Percentiles rank a stretch among this genome's conserved stretches.
phyloP scores from a whole-genome alignment of 2,888 invertebrate genomes.

The Microctonus hyperodae region DNA sequence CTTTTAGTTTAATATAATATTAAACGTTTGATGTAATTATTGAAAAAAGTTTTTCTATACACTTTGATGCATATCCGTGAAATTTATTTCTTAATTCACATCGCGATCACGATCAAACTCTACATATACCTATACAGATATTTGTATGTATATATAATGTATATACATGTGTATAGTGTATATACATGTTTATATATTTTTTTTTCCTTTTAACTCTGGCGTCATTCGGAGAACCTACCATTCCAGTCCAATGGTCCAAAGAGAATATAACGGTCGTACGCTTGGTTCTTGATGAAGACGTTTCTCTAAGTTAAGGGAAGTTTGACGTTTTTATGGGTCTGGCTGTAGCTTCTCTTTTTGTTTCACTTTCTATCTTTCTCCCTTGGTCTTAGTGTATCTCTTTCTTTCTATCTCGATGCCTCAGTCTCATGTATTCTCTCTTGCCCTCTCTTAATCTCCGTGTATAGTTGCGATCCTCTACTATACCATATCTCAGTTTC shows the following conservation, averaged over 20 bases:
- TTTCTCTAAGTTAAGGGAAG: constrained; percentile 63
- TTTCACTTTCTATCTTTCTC: constrained; percentile 52
- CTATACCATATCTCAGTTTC: constrained; percentile 10
- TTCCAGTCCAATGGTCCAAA: constrained; percentile 28
- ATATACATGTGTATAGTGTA: too few relatives aligned
- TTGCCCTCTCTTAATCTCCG: background rate
- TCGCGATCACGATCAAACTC: background rate
- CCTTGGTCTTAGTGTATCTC: constrained; percentile 36
- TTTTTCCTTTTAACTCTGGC: constrained; percentile 1
- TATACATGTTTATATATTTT: background rate
- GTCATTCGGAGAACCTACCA: constrained; percentile 20
- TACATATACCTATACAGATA: too few relatives aligned
- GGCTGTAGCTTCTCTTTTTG: constrained; percentile 49
- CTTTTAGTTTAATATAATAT: background rate
- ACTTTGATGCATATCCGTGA: background rate
- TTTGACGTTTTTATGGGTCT: constrained; percentile 63
- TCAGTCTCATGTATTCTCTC: too few relatives aligned
- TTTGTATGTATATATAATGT: background rate
- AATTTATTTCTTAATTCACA: constrained; percentile 10
- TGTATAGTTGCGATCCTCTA: too few relatives aligned
- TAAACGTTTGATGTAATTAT: background rate
- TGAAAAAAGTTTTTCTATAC: background rate
- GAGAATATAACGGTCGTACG: constrained; percentile 35
- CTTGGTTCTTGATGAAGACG: constrained; percentile 58
- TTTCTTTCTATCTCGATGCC: too few relatives aligned